Evolutionary conservation across 1,140 invertebrate genomes (phyloP), one percentile per base, ranked within the genome.

Genomic region (Drosophila guanche): DNA sequence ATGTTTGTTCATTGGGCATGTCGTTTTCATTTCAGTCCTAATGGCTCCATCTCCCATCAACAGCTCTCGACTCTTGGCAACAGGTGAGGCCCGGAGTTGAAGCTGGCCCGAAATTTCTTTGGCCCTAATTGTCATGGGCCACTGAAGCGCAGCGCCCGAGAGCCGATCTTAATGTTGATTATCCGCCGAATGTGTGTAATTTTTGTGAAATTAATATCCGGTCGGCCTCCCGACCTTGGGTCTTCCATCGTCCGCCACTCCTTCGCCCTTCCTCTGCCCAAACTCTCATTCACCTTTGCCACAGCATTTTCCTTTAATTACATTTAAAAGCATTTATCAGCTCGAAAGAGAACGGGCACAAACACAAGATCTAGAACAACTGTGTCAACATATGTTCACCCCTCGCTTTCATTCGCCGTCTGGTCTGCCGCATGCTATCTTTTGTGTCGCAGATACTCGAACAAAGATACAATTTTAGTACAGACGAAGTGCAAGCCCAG

Each of bases 91-190:
- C 48, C 69, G 20, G 62, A 78, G 37, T 55, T 37, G 14, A 46
- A 57, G 22, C 27, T 33, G 41, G n/a, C 14, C 29, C 41, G 42
- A 27, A 45, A 25, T 61, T 80, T 69, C 47, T 59, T 37, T 69
- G 73, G 75, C 80, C 81, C 77, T 85, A 85, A 85, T 85, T 85
- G 80, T 86, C 73, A 86, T 81, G 80, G 81, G 81, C 80, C 80
- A 85, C 77, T 86, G 79, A 74, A 81, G 79, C 79, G 79, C 72
- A 29, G 40, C 73, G 79, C 79, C 66, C 66, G 37, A 53, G 43
- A 27, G 58, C 45, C 43, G 50, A 76, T 77, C 59, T 55, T 67
- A 50, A 75, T 68, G 54, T 68, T 67, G 45, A 65, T 85, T 46
- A 72, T 76, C 59, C 56, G 50, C 47, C 50, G 78, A 59, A 45